Base-by-base conservation (phyloP, 2,797 vertebrate species). In the Hyperoplus immaculatus region DNA sequence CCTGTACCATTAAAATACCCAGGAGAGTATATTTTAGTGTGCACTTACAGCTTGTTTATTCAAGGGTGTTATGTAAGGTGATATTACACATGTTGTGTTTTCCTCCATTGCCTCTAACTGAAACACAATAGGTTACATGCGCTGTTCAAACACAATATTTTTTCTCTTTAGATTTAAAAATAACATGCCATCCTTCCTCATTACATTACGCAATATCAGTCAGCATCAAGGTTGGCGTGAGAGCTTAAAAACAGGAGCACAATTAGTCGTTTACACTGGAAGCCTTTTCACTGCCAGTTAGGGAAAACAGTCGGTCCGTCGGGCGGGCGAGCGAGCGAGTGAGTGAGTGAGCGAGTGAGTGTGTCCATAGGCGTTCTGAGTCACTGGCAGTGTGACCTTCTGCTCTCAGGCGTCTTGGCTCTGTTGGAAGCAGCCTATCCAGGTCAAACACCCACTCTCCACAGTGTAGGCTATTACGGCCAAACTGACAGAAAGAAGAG, bases 311-410 rank as follows among this genome's bases (percentile, higher is more conserved):
- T 16, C 57, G 38, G 63, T 42, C 59, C 58, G 61, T 12, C 70
- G 16, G 39, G 15, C 10, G 11, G 7, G 50, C 6, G 14, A 3
- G 47, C 9, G 67, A 45, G 61, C 7, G 16, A 39, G 74, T 8
- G 66, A 7, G 62, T 18, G 59, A 55, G 60, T 51, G 68, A 61
- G 63, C 56, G 67, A n/a, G n/a, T n/a, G n/a, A n/a, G 21, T 43
- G 73, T 75, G 75, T 72, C 89, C 71, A 73, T 51, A 51, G 86
- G 87, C 86, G 63, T 49, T 53, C 29, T 88, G 84, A 92, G 84
- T 86, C 87, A 88, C 84, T 77, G 82, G 75, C 81, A 75, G 89
- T 69, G 86, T 93, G 91, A 93, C 94, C 93, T 94, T 92, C 84
- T 94, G 93, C 91, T 94, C 84, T 78, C 51, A 21, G 88, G 84